Conservation (phyloP, 2,888 invertebrate species). For the Dynastes maya region DNA sequence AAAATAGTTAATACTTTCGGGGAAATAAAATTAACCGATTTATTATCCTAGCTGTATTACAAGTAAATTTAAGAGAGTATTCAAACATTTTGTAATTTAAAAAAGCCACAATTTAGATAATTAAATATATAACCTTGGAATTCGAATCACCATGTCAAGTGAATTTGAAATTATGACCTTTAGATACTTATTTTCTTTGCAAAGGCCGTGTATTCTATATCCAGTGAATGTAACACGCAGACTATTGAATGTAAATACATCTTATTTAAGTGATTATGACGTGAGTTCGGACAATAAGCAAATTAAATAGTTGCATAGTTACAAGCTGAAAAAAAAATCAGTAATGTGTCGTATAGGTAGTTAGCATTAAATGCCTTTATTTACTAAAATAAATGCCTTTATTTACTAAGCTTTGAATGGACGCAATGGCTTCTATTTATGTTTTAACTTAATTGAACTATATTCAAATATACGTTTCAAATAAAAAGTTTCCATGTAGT, state of each 20-base stretch:
- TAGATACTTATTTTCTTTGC: constrained; percentile 14
- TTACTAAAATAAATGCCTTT: not conserved
- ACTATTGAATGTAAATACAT: constrained; percentile 6
- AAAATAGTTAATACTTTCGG: too few species aligned
- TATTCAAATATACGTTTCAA: too few species aligned
- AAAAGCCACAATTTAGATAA: not conserved
- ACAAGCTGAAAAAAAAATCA: not conserved
- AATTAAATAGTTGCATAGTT: not conserved
- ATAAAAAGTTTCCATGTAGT: too few species aligned
- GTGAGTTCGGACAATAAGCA: constrained; percentile 1
- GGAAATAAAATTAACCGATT: too few species aligned
- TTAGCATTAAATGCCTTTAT: not conserved
- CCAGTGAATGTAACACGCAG: not conserved
- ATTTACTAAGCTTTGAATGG: not conserved
- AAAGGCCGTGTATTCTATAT: not conserved
- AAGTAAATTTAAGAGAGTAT: too few species aligned
- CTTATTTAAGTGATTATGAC: not conserved
- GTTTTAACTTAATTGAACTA: too few species aligned
- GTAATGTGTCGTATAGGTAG: not conserved
- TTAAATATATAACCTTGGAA: constrained; percentile 7
- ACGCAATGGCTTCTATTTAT: too few species aligned
- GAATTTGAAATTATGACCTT: constrained; percentile 34
- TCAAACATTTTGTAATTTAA: too few species aligned
- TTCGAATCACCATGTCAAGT: constrained; percentile 11
- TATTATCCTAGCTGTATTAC: too few species aligned